These are phyloP conservation scores for Meriones unguiculatus DNA, from an alignment of 2,113 vertebrate genomes.

Conservation along the genomic window DNA sequence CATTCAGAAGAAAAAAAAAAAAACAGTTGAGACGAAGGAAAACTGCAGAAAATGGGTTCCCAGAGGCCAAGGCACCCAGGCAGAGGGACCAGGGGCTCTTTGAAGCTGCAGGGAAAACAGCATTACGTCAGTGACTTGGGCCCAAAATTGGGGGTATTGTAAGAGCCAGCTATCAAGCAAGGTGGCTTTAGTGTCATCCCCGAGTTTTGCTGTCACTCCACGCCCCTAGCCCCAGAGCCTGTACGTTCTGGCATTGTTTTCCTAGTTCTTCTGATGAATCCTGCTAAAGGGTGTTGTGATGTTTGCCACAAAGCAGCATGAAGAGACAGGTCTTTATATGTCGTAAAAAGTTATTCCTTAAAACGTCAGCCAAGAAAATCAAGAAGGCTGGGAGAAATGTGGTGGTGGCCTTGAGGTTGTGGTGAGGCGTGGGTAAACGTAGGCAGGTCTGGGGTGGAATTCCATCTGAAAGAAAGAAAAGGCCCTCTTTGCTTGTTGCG, in stretches of 20 bases:
- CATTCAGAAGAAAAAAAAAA: neutral
- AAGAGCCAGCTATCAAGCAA: neutral
- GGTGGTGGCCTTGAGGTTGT: neutral
- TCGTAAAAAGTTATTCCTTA: neutral
- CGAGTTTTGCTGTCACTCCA: too few species aligned
- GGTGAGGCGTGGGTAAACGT: neutral
- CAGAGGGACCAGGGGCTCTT: too few species aligned
- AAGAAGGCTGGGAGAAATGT: neutral
- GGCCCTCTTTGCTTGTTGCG: too few species aligned
- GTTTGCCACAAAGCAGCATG: neutral
- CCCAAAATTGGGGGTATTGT: neutral
- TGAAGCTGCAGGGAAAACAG: neutral
- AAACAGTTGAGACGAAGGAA: rapidly evolving
- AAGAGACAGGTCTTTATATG: neutral
- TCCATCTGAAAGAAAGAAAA: neutral
- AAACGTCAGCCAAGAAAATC: neutral
- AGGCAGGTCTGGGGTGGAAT: neutral
- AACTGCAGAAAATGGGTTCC: neutral
- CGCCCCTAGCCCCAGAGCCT: neutral
- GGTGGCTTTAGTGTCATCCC: neutral
- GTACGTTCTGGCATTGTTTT: too few species aligned
- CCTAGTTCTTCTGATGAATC: neutral
- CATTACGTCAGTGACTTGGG: neutral
- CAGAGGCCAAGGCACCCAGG: neutral
- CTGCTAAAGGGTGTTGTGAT: neutral